phyloP scores from a whole-genome alignment of 2,888 invertebrate species.

The Drosophila pullipes region DNA sequence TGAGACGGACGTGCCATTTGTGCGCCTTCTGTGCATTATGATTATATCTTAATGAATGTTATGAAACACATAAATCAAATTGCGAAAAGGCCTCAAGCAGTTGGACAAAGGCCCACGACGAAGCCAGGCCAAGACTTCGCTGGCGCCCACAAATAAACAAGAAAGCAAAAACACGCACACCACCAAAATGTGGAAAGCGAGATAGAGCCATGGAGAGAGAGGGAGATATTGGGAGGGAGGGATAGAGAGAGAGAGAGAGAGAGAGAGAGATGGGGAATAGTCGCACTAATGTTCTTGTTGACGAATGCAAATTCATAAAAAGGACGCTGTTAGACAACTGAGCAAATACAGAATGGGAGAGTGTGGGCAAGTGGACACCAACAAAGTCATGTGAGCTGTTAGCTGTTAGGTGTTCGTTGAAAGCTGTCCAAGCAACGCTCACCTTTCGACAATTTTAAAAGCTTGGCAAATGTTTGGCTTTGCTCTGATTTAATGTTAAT shows the following conservation, averaged over 20 bases:
- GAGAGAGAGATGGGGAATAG: slow-evolving; percentile 22
- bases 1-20: slow-evolving; percentile 49
- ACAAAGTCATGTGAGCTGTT: slow-evolving; percentile 35
- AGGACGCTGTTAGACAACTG: slow-evolving; percentile 25
- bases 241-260: background rate
- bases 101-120: slow-evolving; percentile 61
- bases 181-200: slow-evolving; percentile 3
- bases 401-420: slow-evolving; percentile 6
- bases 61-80: slow-evolving; percentile 81
- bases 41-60: slow-evolving; percentile 82
- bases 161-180: slow-evolving; percentile 24
- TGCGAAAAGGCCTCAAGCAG: slow-evolving; percentile 72
- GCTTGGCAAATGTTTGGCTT: slow-evolving; percentile 74
- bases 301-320: slow-evolving; percentile 73
- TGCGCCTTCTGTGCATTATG: slow-evolving; percentile 72
- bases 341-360: background rate
- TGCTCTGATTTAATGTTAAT: slow-evolving; percentile 69
- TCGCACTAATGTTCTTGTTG: slow-evolving; percentile 65
- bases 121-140: slow-evolving; percentile 15
- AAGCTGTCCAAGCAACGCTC: slow-evolving; percentile 2
- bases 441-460: slow-evolving; percentile 37
- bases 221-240: background rate
- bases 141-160: slow-evolving; percentile 52
- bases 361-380: slow-evolving; percentile 13
- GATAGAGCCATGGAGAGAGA: background rate